Evolutionary conservation across 2,113 vertebrate genomes (phyloP), one percentile per base, ranked within the genome.

Genomic region (Sceloporus undulatus): DNA sequence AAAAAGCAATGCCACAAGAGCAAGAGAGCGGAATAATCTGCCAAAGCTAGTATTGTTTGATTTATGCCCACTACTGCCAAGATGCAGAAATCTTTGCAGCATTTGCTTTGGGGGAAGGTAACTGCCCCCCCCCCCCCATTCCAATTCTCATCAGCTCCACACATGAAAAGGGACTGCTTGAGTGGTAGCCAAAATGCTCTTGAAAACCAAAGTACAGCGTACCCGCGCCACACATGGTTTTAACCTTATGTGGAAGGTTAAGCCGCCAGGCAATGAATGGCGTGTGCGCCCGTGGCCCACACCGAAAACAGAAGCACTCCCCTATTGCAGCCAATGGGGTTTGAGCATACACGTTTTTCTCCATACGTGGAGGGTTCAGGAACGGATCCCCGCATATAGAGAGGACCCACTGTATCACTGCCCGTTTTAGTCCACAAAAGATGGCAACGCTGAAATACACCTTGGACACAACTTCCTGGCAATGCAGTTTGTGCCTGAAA

Each of bases 1-100:
- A 94, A 93, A 91, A 95, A 95, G 92, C 94, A 94, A 92, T 85
- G 85, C 65, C 85, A 75, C 79, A 86, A 84, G 88, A 88, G 77
- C 79, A 84, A 18, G 27, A 56, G 81, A 90, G 88, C 66, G 65
- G 84, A 84, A 87, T 2, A 2, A 86, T 90, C 85, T 0, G 1
- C 48, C 59, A 75, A 79, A 87, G 79, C 84, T 79, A 66, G 11
- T 73, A 76, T 9, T 38, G 87, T 88, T 75, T 52, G 73, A 90
- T 76, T 59, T 82, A 88, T 40, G 81, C 18, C 1, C 0, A 0
- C 34, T 23, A 34, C 87, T 92, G 76, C 87, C 87, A 91, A 92
- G 87, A 0, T 0, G 89, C 91, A 82, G 84, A 84, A 91, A 79
- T 68, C 14, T 52, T 68, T 52, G 59, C 75, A 86, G 40, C 27